Evolutionary conservation across 2,888 invertebrate genomes (phyloP), one percentile per base, ranked within the genome.

Genomic region (Tortricodes alternella): DNA sequence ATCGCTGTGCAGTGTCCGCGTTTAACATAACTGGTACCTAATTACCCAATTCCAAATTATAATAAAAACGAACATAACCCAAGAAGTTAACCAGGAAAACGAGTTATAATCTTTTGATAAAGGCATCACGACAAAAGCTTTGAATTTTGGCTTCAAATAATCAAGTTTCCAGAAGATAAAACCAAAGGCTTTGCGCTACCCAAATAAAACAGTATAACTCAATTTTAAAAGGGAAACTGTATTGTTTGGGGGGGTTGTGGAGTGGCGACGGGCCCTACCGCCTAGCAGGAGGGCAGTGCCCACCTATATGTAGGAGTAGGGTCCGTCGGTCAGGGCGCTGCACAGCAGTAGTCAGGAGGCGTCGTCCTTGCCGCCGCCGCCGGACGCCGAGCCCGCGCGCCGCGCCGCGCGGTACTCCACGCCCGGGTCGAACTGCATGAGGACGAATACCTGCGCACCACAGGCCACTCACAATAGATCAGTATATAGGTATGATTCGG

Each of bases 341-440:
- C 98, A 98, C 93, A 97, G 95, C 95, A 98, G 95, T 94, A 98
- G 97, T 97, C 97, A 98, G 95, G 97, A 97, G 92, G 97, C 97
- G 92, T 97, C 97, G 91, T 97, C 97, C 87, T 97, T 97, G 87
- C 89, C 91, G 87, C 89, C 91, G 69, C 76, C 67, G 63, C 80
- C 83, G 60, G 83, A 71, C 53, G 79, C 80, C 35, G 82, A 74
- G 71, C 82, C 82, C 49, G 84, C 92, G 73, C 94, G 92, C 76
- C 96, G 92, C 78, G 94, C 94, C 80, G 97, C 95, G 79, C 97
- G 97, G 92, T 98, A 98, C 92, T 98, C 98, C 83, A 98, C 93
- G 82, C 98, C 98, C 60, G 98, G 98, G 92, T 99, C 98, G 92
- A 99, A 98, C 92, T 99, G 98, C 96, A 98, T 98, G 85, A 98